Conservation (phyloP, 2,113 vertebrate species). For the Planiliza haematocheilus region DNA sequence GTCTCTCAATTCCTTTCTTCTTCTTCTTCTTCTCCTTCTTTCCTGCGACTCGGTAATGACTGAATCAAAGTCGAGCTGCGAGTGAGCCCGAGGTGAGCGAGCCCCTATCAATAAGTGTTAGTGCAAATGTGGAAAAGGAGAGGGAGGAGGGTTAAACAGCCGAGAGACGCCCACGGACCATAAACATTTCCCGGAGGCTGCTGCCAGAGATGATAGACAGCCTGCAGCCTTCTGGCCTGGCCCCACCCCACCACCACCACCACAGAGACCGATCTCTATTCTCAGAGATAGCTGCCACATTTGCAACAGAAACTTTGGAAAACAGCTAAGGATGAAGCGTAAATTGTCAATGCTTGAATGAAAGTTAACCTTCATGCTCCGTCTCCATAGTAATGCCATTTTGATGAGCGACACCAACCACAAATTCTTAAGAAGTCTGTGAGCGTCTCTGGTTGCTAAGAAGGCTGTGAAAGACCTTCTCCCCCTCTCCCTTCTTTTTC, state of each 20-base stretch:
- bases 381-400: slow-evolving; percentile 26
- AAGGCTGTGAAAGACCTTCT: slow-evolving; percentile 4
- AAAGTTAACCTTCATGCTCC: slow-evolving; percentile 43
- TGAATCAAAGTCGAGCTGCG: slow-evolving; percentile 28
- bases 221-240: slow-evolving; percentile 29
- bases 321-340: slow-evolving; percentile 40
- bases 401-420: slow-evolving; percentile 20
- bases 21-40: slow-evolving; percentile 11
- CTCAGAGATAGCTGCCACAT: slow-evolving; percentile 32
- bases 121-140: slow-evolving; percentile 30
- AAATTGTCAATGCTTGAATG: slow-evolving; percentile 28
- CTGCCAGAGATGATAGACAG: slow-evolving; percentile 53
- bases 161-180: slow-evolving; percentile 37
- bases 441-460: slow-evolving; percentile 11
- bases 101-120: slow-evolving; percentile 41
- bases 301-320: slow-evolving; percentile 40
- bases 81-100: slow-evolving; percentile 45
- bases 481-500: background rate
- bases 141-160: slow-evolving; percentile 43
- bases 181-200: slow-evolving; percentile 54
- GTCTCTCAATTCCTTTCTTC: slow-evolving; percentile 44
- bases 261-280: slow-evolving; percentile 40
- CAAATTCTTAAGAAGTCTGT: slow-evolving; percentile 17
- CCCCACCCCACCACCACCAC: slow-evolving; percentile 21
- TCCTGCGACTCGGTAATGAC: slow-evolving; percentile 38